Evolutionary conservation across 2,113 vertebrate species (phyloP).

Genomic region (Trematocara marginatum): DNA sequence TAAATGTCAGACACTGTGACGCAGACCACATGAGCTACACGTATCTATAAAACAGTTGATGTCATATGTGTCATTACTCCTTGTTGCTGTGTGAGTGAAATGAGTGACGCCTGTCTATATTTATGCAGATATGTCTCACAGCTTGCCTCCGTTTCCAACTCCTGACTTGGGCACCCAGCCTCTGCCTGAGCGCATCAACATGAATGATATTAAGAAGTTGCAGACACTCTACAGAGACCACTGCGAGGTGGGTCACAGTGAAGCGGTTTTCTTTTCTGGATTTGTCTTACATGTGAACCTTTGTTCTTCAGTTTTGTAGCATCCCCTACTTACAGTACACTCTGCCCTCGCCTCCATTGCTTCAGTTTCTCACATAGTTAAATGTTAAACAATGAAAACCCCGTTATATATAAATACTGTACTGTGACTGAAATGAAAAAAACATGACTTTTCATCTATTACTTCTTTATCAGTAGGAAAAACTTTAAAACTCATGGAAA

Average conservation of each 20-base stretch:
- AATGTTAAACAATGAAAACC: background rate
- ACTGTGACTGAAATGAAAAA: background rate
- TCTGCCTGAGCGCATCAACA: slow-evolving; percentile 81
- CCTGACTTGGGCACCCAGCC: slow-evolving; percentile 78
- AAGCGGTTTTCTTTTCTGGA: background rate
- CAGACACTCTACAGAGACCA: slow-evolving; percentile 89
- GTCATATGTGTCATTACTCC: background rate
- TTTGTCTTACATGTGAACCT: background rate
- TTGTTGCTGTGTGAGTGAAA: background rate
- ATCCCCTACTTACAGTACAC: background rate
- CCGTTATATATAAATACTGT: background rate
- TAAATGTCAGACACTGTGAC: rapidly evolving
- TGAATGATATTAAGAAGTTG: slow-evolving; percentile 84
- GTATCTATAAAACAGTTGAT: background rate
- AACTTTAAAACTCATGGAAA: background rate
- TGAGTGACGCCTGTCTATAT: slow-evolving; percentile 19
- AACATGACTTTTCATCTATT: background rate
- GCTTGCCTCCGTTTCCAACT: slow-evolving; percentile 85
- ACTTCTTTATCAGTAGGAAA: background rate
- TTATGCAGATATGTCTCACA: slow-evolving; percentile 82
- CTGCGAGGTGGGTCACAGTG: slow-evolving; percentile 81
- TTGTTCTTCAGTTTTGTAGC: background rate
- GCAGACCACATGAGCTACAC: background rate
- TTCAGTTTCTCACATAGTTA: background rate
- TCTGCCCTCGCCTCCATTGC: rapidly evolving